A percentile compares a stretch with the other conserved stretches of the same genome.
Evolutionary conservation across 1,140 invertebrate species (phyloP).

Genomic region (Ceratosolen solmsi): DNA sequence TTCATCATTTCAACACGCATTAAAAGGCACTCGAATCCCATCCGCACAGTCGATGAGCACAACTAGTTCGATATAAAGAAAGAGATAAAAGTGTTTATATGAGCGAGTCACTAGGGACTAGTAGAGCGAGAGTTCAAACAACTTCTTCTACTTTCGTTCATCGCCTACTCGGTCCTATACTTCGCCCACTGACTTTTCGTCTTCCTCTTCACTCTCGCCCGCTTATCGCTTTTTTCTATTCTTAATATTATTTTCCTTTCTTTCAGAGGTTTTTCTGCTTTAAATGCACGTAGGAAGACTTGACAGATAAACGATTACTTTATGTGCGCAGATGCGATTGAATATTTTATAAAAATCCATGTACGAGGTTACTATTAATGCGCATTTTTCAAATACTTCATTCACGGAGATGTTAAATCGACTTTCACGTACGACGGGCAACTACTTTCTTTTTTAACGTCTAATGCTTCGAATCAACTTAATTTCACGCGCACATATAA

Average conservation of each 20-base stretch:
- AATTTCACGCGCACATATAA: too few species aligned
- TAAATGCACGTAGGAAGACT: not conserved
- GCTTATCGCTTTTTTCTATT: not conserved
- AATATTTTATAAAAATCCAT: too few species aligned
- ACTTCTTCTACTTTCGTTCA: conserved; percentile 29
- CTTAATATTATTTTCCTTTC: not conserved
- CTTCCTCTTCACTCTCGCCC: not conserved
- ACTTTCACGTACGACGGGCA: too few species aligned
- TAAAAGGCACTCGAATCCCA: too few species aligned
- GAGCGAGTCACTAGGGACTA: conserved; percentile 4
- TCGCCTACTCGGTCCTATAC: conserved; percentile 15
- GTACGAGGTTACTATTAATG: too few species aligned
- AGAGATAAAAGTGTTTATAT: conserved; percentile 8
- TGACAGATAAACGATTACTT: not conserved
- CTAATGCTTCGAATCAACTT: too few species aligned
- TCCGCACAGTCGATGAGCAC: not conserved
- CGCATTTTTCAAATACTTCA: too few species aligned
- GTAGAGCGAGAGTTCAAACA: conserved; percentile 14
- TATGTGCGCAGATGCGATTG: not conserved
- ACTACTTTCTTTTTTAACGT: too few species aligned
- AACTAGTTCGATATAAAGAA: not conserved
- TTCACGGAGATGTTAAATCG: too few species aligned
- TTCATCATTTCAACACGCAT: not conserved
- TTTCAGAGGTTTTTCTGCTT: not conserved
- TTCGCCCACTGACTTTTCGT: conserved; percentile 26